A percentile compares a stretch with the other conserved stretches of the same genome.
Evolutionary conservation across 64 coral and sea anemone genomes (phyloP).

Genomic region (Actinia equina): DNA sequence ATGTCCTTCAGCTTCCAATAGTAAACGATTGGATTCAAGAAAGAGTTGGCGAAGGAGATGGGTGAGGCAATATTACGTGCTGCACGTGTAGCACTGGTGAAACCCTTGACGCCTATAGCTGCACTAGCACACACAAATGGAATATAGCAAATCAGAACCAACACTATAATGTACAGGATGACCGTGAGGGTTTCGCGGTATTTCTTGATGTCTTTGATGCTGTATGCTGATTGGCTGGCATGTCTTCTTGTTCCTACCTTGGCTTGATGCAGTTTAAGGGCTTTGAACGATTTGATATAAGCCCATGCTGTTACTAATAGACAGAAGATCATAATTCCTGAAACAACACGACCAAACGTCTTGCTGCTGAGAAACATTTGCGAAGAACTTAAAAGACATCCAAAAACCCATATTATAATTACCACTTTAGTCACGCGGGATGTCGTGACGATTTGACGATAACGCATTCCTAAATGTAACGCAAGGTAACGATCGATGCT

Average conservation of each 20-base stretch:
- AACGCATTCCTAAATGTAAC: conserved; percentile 3
- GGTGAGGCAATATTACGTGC: not conserved
- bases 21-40: not conserved
- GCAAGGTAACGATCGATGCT: conserved; percentile 50
- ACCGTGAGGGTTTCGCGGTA: not conserved
- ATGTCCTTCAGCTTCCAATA: not conserved
- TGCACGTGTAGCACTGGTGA: not conserved
- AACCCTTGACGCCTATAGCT: not conserved
- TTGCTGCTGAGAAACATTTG: not conserved
- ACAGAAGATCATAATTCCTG: not conserved
- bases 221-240: not conserved
- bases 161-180: not conserved
- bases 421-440: not conserved
- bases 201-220: not conserved
- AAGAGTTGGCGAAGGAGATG: not conserved
- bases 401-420: not conserved
- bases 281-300: not conserved
- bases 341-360: not conserved
- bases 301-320: not conserved
- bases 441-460: conserved; percentile 17
- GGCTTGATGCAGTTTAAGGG: not conserved
- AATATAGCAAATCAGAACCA: conserved; percentile 8
- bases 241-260: not conserved
- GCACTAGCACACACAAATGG: not conserved
- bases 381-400: not conserved